These are phyloP conservation scores for Anthonomus grandis DNA, from an alignment of 1,140 invertebrate genomes.

Conservation along the genomic window DNA sequence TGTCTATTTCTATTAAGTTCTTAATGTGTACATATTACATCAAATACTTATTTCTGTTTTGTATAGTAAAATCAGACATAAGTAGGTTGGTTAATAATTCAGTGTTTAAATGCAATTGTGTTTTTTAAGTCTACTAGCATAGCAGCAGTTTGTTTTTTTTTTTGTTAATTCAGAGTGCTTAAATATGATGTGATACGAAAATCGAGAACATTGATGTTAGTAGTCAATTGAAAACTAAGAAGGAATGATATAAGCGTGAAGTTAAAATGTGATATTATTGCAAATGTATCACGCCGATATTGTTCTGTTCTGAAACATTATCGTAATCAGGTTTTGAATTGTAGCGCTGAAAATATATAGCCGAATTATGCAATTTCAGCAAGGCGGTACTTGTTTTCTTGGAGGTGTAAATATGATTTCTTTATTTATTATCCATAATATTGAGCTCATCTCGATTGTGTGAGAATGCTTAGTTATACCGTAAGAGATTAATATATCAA, in stretches of 20 bases:
- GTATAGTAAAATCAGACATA: background rate
- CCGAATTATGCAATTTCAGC: too few species aligned
- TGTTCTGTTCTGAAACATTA: too few species aligned
- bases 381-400: too few species aligned
- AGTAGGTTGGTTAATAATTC: conserved; percentile 13
- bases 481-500: too few species aligned
- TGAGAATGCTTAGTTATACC: too few species aligned
- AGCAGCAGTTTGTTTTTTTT: background rate
- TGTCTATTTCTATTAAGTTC: background rate
- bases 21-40: background rate
- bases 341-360: too few species aligned
- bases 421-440: too few species aligned
- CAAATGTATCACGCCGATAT: too few species aligned
- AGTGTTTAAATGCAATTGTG: background rate
- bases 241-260: too few species aligned
- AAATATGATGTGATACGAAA: background rate
- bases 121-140: background rate
- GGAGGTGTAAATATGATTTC: too few species aligned
- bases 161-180: background rate
- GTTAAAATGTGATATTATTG: too few species aligned
- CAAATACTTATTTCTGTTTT: background rate
- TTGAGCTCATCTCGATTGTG: too few species aligned
- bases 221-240: background rate
- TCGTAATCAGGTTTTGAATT: background rate
- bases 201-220: background rate